Base-by-base conservation (phyloP, 2,888 invertebrate species). In the Salticus scenicus region DNA sequence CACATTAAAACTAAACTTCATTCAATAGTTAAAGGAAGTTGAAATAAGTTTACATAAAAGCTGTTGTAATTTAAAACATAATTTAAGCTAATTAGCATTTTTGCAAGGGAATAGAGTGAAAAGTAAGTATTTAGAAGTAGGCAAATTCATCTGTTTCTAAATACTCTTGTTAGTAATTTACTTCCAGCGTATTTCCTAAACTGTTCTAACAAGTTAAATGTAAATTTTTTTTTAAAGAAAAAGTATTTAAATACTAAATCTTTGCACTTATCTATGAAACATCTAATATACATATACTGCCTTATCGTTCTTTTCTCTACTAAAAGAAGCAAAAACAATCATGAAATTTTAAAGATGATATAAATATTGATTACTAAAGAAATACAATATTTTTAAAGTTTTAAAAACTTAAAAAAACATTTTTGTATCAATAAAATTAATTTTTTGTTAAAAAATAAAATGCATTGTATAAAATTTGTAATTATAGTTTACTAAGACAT, bases 81-180 rank as follows among this genome's bases (percentile, higher is more conserved):
- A 71, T 71, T 31, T 66, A 66, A 66, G 17, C 31, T 74, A 82
- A 77, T 73, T 77, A 77, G 76, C 77, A n/a, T 84, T 63, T 47
- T 72, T 72, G 72, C 71, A 73, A 71, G 66, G 66, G 73, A 76
- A 69, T 84, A 84, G 83, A 73, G 31, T 24, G 31, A 57, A 57
- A 57, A 64, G 67, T 57, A 67, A 78, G 77, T 64, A 42, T 77
- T 77, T 66, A 77, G 72, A 77, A 51, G 33, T 84, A 84, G 83
- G 77, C 78, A 84, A 84, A 84, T 77, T 77, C 77, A 69, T 73
- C 64, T 72, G 72, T 78, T 84, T 76, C 75, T 82, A 75, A 75
- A 70, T 75, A 82, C 64, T 82, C 64, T 75, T 82, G 71, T 73
- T 82, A 82, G 82, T 71, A 57, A 57, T 24, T 57, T 81, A 81